Conservation (phyloP, 2,113 vertebrate genomes). For the Dendropsophus ebraccatus region DNA sequence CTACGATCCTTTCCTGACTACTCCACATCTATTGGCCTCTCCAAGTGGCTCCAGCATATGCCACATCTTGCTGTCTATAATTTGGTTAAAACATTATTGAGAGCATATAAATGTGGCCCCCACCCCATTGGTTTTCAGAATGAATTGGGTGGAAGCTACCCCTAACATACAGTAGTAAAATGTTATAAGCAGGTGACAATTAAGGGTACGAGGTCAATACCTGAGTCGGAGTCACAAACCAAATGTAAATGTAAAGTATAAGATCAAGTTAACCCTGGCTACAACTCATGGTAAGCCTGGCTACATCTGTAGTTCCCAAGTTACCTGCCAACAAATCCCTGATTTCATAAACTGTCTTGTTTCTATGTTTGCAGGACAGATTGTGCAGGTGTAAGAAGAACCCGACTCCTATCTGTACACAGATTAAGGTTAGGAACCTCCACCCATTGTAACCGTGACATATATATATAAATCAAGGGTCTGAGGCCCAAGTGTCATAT, state of each 20-base stretch:
- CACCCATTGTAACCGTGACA: background rate
- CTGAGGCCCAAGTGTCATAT: background rate
- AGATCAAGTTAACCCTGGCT: too few species aligned
- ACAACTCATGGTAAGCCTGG: too few species aligned
- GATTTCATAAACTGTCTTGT: background rate
- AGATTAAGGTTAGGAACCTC: constrained; percentile 14
- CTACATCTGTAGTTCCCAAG: background rate
- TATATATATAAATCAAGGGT: background rate
- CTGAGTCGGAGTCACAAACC: background rate
- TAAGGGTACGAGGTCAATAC: background rate
- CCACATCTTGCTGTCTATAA: too few species aligned
- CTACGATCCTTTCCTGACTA: too few species aligned
- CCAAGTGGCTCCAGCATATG: too few species aligned
- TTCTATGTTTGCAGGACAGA: constrained; percentile 44
- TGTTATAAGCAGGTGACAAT: background rate
- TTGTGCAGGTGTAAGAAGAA: constrained; percentile 25
- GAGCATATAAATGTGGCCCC: too few species aligned
- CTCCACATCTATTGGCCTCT: too few species aligned
- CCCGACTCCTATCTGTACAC: background rate
- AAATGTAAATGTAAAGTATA: too few species aligned
- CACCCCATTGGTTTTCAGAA: too few species aligned
- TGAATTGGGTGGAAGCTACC: too few species aligned
- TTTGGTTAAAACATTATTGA: too few species aligned
- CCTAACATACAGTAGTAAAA: background rate
- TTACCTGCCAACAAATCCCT: background rate